Evolutionary conservation across 2,113 vertebrate species (phyloP).

Genomic region (Thunnus thynnus): DNA sequence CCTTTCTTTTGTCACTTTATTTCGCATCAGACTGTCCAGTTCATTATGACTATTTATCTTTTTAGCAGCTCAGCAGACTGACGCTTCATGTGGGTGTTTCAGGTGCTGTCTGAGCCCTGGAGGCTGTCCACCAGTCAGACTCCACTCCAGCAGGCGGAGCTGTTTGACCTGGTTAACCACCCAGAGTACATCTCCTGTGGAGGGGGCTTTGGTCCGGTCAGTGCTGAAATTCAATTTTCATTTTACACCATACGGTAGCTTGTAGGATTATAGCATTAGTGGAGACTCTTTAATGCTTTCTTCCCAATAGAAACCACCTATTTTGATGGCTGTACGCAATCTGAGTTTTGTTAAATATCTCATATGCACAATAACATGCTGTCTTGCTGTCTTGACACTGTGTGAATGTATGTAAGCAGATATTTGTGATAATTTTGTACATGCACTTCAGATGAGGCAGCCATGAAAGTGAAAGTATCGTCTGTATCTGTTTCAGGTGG

Average conservation of each 20-base stretch:
- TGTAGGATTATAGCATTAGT: no score
- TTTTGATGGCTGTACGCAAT: background rate
- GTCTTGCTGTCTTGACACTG: background rate
- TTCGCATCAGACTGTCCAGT: background rate
- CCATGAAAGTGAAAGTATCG: background rate
- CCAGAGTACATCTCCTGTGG: constrained; percentile 91
- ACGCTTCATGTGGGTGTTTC: constrained; percentile 29
- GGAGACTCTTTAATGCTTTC: background rate
- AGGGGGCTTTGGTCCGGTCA: constrained; percentile 94
- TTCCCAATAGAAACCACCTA: background rate
- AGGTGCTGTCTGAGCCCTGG: constrained; percentile 92
- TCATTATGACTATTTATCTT: background rate
- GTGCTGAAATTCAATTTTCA: constrained; percentile 56
- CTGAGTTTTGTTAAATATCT: no score
- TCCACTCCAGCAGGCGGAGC: constrained; percentile 88
- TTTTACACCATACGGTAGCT: background rate
- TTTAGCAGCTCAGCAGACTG: background rate
- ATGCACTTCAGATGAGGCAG: background rate
- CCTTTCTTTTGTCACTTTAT: background rate
- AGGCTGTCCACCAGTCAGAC: constrained; percentile 92
- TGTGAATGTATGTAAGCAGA: background rate
- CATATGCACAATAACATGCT: no score
- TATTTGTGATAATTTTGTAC: background rate
- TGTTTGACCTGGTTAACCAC: constrained; percentile 90
- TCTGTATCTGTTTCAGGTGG: constrained; percentile 81